A percentile compares a stretch with the other conserved stretches of the same genome.
These are phyloP conservation scores for Pseudomyrmex pallidus DNA, from an alignment of 1,140 invertebrate species.

Conservation along the genomic window DNA sequence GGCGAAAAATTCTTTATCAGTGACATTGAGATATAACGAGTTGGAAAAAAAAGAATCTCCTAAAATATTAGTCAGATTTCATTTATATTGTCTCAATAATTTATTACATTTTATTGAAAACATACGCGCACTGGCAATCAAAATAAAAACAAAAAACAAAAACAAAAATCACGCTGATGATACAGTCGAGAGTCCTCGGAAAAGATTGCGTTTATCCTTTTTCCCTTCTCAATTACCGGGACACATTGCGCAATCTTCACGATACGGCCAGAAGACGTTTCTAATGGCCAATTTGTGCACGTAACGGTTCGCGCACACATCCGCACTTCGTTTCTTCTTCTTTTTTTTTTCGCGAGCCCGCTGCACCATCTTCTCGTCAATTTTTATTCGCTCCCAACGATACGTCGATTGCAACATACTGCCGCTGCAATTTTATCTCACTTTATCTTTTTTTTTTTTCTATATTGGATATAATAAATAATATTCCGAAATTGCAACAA, in stretches of 20 bases:
- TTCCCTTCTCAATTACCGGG: conserved; percentile 41
- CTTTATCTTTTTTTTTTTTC: neutral
- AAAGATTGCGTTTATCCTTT: conserved; percentile 17
- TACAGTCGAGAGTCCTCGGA: conserved; percentile 17
- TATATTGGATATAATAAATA: neutral
- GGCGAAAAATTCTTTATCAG: neutral
- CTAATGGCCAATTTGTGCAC: conserved; percentile 76
- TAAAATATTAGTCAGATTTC: too few species aligned
- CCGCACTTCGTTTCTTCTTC: conserved; percentile 2
- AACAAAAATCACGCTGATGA: neutral
- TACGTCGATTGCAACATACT: neutral
- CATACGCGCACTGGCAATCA: neutral
- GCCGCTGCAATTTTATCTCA: neutral
- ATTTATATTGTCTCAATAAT: too few species aligned
- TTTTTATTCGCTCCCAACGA: conserved; percentile 7
- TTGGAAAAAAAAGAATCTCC: too few species aligned
- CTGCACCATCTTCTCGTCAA: neutral
- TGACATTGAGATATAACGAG: too few species aligned
- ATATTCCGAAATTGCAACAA: neutral
- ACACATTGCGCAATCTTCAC: conserved; percentile 51
- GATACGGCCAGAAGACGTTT: conserved; percentile 41
- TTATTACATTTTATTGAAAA: too few species aligned
- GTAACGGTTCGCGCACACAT: conserved; percentile 69
- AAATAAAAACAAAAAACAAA: conserved; percentile 23
- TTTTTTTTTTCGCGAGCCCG: neutral